Evolutionary conservation across 2,888 invertebrate species (phyloP).

Genomic region (Tiliacea citrago): DNA sequence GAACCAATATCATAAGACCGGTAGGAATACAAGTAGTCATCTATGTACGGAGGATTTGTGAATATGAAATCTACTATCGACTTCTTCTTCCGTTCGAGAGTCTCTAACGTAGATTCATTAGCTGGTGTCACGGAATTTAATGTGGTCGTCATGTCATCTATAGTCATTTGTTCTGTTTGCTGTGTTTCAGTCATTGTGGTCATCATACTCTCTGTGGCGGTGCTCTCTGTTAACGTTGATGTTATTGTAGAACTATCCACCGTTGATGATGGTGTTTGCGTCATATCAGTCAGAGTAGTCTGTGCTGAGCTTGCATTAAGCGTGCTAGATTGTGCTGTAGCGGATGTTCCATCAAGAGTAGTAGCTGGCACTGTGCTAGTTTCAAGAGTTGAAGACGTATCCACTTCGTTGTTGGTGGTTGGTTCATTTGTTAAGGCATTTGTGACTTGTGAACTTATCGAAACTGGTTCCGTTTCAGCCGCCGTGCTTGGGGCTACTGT

Average conservation of each 20-base stretch:
- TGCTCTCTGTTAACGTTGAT: conserved; percentile 41
- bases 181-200: conserved; percentile 51
- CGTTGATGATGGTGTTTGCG: conserved; percentile 43
- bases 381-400: conserved; percentile 63
- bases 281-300: conserved; percentile 19
- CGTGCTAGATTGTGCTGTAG: conserved; percentile 33
- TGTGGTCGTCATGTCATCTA: conserved; percentile 58
- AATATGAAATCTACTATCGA: conserved; percentile 86
- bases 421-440: conserved; percentile 70
- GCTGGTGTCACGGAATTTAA: conserved; percentile 62
- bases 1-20: conserved; percentile 82
- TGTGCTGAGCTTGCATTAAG: conserved; percentile 40
- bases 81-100: conserved; percentile 82
- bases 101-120: conserved; percentile 77
- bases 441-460: conserved; percentile 66
- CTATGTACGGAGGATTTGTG: conserved; percentile 82
- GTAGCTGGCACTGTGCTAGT: conserved; percentile 55
- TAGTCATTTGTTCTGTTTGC: conserved; percentile 53
- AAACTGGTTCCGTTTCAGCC: conserved; percentile 63
- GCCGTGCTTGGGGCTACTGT: conserved; percentile 49
- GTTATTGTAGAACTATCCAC: conserved; percentile 47
- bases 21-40: conserved; percentile 80
- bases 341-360: conserved; percentile 38
- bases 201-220: conserved; percentile 43
- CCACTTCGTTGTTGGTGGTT: conserved; percentile 74